These are phyloP conservation scores for Colletes latitarsis DNA, from an alignment of 1,140 invertebrate genomes.

Conservation along the genomic window DNA sequence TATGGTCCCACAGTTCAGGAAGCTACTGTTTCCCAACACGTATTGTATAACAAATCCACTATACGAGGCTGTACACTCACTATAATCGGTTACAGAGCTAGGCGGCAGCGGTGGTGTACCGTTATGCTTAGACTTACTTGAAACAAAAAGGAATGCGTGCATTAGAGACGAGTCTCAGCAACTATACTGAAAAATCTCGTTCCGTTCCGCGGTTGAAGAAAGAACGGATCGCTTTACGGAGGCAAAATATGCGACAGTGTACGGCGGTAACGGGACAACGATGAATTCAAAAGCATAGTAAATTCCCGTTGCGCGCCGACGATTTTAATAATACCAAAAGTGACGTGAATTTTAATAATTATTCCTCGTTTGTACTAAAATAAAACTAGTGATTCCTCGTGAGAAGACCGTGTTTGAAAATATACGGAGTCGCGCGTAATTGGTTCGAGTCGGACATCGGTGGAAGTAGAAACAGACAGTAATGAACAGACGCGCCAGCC, in stretches of 20 bases:
- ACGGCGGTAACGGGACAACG: neutral
- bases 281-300: neutral
- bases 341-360: too few species aligned
- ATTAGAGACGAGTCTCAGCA: slow-evolving; percentile 29
- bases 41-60: slow-evolving; percentile 19
- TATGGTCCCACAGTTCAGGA: slow-evolving; percentile 12
- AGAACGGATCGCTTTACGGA: slow-evolving; percentile 3
- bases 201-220: neutral
- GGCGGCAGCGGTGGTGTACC: slow-evolving; percentile 49
- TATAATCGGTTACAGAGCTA: slow-evolving; percentile 40
- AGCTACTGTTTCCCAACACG: neutral
- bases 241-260: slow-evolving; percentile 4
- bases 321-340: too few species aligned
- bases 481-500: too few species aligned
- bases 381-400: too few species aligned
- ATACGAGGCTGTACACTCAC: slow-evolving; percentile 23
- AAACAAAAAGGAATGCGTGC: slow-evolving; percentile 55
- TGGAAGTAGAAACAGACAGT: too few species aligned
- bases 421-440: too few species aligned
- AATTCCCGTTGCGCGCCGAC: too few species aligned
- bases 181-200: slow-evolving; percentile 27
- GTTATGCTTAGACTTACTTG: slow-evolving; percentile 60
- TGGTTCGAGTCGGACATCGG: too few species aligned
- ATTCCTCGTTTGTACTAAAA: too few species aligned
- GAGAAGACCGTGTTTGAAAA: too few species aligned